Base-by-base conservation (phyloP, 2,888 invertebrate species). In the Amphipoea lucens region DNA sequence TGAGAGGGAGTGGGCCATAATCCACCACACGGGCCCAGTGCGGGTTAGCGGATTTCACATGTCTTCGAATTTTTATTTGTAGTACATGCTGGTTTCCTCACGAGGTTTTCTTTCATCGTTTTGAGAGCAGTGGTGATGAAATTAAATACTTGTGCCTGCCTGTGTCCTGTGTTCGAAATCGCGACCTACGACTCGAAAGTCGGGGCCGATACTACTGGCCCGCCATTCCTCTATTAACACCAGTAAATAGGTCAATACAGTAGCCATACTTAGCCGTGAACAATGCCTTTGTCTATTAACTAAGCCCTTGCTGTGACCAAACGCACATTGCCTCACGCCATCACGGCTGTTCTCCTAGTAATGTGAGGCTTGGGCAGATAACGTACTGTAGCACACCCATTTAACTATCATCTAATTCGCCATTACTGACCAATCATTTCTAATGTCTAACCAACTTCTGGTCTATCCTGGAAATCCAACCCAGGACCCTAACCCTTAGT, bases 171-270 rank as follows among this genome's bases (percentile, higher is more conserved):
- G 23, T 23, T 4, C 4, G 23, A 57, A 57, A 9, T n/a, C 57
- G 23, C 57, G 57, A 57, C 20, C 54, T 54, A 20, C 54, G 20
- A 54, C 54, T 54, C 23, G 11, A 23, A 57, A 23, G 23, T 57
- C 57, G 57, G 4, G 23, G 9, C 57, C 57, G 23, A 57, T n/a
- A 23, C 9, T n/a, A 57, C 57, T 57, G 23, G 23, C 23, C 57
- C 57, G 23, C 11, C 9, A 23, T 11, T n/a, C 4, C 23, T 23
- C 23, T 57, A 57, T 62, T 62, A 54, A 17, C 51, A 1, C 36
- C 40, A 69, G 14, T 81, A 65, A 65, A 83, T 60, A 70, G 83
- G 66, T 23, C 60, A 70, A 78, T 83, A 71, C 60, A 42, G 54
- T 60, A 60, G 40, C 4, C 17, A 57, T 17, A 70, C 23, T 54